Evolutionary conservation across 2,797 vertebrate genomes (phyloP).

Genomic region (Pteronotus mesoamericanus): DNA sequence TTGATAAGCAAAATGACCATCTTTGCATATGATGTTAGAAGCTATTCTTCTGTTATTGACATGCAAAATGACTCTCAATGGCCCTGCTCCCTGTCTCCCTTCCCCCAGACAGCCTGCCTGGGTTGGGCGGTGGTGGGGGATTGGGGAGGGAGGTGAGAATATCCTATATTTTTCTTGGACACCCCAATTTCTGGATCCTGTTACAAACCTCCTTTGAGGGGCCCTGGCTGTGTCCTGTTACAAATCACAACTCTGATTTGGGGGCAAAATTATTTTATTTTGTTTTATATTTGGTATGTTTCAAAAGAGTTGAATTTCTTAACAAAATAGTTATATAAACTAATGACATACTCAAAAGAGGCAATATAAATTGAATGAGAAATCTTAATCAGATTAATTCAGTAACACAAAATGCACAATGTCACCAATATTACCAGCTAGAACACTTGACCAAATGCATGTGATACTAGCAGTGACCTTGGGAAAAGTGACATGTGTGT

Average conservation of each 20-base stretch:
- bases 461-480: conserved; percentile 73
- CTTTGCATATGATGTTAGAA: too few relatives aligned
- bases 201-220: too few relatives aligned
- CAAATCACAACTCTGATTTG: conserved; percentile 64
- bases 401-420: not conserved
- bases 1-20: too few relatives aligned
- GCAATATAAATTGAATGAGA: not conserved
- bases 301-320: not conserved
- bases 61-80: too few relatives aligned
- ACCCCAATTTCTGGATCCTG: too few relatives aligned
- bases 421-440: conserved; percentile 62
- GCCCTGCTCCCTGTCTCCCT: too few relatives aligned
- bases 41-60: too few relatives aligned
- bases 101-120: too few relatives aligned
- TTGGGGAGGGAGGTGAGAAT: too few relatives aligned
- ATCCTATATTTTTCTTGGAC: too few relatives aligned
- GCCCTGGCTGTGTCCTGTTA: too few relatives aligned
- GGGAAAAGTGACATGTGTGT: conserved; percentile 70
- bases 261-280: conserved; percentile 68
- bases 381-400: conserved; percentile 4
- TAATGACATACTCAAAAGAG: conserved; percentile 72
- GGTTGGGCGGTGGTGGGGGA: too few relatives aligned
- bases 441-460: conserved; percentile 65
- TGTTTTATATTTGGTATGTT: conserved; percentile 43
- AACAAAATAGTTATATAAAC: conserved; percentile 23